Base-by-base conservation (phyloP, 1,140 invertebrate genomes). In the Drosophila nebulosa region DNA sequence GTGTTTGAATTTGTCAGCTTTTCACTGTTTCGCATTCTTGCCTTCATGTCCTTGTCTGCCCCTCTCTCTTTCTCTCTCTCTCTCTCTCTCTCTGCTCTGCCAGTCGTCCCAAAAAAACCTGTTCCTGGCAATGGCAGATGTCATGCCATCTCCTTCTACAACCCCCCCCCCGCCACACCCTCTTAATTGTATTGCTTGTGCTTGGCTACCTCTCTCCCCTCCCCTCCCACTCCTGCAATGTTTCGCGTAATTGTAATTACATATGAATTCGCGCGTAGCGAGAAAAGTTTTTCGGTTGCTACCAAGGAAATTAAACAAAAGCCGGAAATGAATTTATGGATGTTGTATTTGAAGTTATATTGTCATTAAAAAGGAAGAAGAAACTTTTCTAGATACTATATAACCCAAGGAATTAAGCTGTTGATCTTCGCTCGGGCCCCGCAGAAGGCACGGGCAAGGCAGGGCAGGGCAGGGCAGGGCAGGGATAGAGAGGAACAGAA, bases 241-340 rank as follows among this genome's bases (percentile, higher is more conserved):
- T 73, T 66, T 56, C 61, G 65, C 67, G 74, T 88, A 86, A 85
- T 85, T 85, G 81, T 86, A 86, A 88, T 88, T 81, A 88, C 78
- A 78, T 66, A 86, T 64, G 64, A 69, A 75, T 75, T 75, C 72
- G 53, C 72, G 72, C 73, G 71, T 74, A 67, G 70, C 71, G 63
- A 66, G 55, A 67, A 60, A 74, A 74, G 24, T 74, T 74, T 72
- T 60, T 21, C 70, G 56, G 22, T 42, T 42, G 65, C 7, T 14
- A 59, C 59, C 5, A 62, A 69, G 62, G 66, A 77, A 78, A 69
- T 81, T 74, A 75, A 80, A 69, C 70, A 67, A 70, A 59, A 65
- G 57, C 61, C 71, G 74, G 75, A 83, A 84, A 79, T 83, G 64
- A 83, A 83, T 83, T 83, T 84, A 84, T 83, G 79, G 79, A 69